Evolutionary conservation across 2,113 vertebrate genomes (phyloP), one percentile per base, ranked within the genome.

Genomic region (Macquaria ambigua): DNA sequence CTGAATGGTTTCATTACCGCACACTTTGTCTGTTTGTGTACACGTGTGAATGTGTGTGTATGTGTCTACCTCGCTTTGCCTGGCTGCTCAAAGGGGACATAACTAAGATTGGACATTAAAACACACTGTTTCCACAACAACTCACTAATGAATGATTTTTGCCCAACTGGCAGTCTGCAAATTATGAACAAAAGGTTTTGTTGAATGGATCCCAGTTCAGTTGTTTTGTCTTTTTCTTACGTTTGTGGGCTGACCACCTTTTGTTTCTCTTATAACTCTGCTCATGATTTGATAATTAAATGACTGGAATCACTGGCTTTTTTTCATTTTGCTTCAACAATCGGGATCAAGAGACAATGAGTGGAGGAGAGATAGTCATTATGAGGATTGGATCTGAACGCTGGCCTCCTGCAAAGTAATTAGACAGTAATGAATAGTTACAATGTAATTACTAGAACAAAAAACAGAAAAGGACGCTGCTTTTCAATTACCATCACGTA

Each of bases 381-480:
- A 90, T 86, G 86, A 77, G 87, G 67, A 84, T 74, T 88, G 85
- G 74, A 91, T 89, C 52, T 81, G 83, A 91, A 85, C 2, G 7
- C 59, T 74, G 70, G 89, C 87, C 82, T 86, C 81, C 58, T 87
- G 77, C 79, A 87, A 87, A 86, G 85, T 84, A 93, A 94, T 92
- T 91, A 89, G 79, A 87, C 83, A 78, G 75, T 93, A 93, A 93
- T 93, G 83, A 94, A 94, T 93, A 91, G 93, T 90, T 88, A 90
- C 87, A 93, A 93, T 88, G 76, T 89, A 92, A 93, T 92, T 91
- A 92, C 77, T n/a, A 58, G 79, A 83, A 87, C 52, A 86, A 84
- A 78, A 86, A 89, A 80, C 75, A 74, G 46, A 88, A 89, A 80
- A 81, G 58, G 77, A 85, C 2, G 69, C 39, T 8, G 70, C 86